Evolutionary conservation across 2,113 vertebrate species (phyloP).

Genomic region (Daphoenositta chrysoptera): DNA sequence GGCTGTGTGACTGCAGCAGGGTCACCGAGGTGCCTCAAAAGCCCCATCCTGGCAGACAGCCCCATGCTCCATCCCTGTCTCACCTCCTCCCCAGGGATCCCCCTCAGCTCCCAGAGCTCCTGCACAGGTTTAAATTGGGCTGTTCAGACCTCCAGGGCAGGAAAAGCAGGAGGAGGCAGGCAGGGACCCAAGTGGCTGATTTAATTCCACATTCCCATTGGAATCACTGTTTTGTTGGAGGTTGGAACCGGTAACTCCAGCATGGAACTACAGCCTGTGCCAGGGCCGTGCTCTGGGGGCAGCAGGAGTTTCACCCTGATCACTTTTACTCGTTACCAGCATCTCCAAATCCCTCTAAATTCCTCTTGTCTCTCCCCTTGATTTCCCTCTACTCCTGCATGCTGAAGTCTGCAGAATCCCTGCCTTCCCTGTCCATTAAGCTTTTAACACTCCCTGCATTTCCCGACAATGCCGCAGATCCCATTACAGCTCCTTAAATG

Average conservation of each 20-base stretch:
- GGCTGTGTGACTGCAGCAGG: background rate
- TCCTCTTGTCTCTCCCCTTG: constrained; percentile 11
- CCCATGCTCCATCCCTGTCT: rapidly evolving
- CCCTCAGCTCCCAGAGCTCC: background rate
- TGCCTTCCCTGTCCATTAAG: constrained; percentile 35
- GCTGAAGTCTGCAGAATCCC: constrained; percentile 41
- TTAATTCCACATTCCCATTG: background rate
- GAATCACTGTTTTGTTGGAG: background rate
- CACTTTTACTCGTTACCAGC: background rate
- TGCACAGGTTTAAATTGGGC: background rate
- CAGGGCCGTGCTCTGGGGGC: background rate
- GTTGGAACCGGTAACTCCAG: background rate
- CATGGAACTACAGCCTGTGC: background rate
- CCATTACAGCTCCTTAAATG: constrained; percentile 24
- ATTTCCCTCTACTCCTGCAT: constrained; percentile 6
- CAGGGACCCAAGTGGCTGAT: background rate
- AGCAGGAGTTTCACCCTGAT: background rate
- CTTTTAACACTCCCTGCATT: constrained; percentile 44
- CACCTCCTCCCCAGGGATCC: background rate
- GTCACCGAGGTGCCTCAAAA: background rate
- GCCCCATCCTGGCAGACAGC: background rate
- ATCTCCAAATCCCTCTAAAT: background rate
- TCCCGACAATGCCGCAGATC: background rate
- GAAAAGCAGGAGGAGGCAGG: background rate
- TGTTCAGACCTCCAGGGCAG: background rate